phyloP scores from a whole-genome alignment of 2,797 vertebrate genomes.

The Tolypeutes matacus region DNA sequence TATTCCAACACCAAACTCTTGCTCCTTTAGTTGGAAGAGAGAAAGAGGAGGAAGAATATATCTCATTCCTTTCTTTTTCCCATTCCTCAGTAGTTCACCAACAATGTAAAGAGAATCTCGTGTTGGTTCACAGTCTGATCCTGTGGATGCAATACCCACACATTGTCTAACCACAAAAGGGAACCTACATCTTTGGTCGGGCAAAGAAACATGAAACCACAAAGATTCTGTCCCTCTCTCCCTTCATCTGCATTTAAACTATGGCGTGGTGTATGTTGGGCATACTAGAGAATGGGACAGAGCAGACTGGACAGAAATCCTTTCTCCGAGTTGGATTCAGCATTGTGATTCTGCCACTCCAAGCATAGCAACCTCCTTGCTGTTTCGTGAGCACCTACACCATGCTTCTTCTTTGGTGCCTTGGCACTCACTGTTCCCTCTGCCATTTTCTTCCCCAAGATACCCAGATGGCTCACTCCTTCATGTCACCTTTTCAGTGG shows the following conservation, averaged over 20 bases:
- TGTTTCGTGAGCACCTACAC: not conserved
- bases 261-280: not conserved
- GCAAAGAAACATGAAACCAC: not conserved
- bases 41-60: not conserved
- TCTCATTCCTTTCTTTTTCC: not conserved
- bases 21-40: constrained; percentile 4
- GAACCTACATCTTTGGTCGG: not conserved
- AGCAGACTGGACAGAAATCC: not conserved
- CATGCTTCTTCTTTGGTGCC: too few species aligned
- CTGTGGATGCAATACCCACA: not conserved
- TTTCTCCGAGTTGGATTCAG: not conserved
- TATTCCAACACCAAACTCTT: not conserved
- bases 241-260: not conserved
- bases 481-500: not conserved
- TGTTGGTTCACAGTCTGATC: not conserved
- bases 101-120: not conserved
- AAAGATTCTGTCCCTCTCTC: not conserved
- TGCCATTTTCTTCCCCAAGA: not conserved
- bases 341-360: not conserved
- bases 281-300: not conserved
- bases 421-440: not conserved
- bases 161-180: not conserved
- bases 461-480: accelerated
- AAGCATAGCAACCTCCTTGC: not conserved
- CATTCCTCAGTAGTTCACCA: not conserved